Evolutionary conservation across 2,888 invertebrate genomes (phyloP), one percentile per base, ranked within the genome.

Genomic region (Caenorhabditis japonica): DNA sequence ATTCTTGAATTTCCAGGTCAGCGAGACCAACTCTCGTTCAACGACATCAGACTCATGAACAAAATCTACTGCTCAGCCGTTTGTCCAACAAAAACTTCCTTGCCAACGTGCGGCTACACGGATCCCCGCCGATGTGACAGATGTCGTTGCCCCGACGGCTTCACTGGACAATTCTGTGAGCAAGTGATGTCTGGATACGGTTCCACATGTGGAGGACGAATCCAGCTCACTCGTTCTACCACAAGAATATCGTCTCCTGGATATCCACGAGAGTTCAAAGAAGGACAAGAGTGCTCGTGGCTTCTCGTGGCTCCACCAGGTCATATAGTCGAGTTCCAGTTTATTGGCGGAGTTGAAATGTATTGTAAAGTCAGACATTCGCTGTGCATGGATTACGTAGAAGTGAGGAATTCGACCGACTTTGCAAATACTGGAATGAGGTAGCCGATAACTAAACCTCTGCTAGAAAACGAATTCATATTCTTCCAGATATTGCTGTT

Each of bases 381-480:
- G 2, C 77, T 87, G 23, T 87, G 87, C 71, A 88, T 87, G 88
- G 87, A 87, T 73, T 87, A 87, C 66, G 86, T 87, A 5, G 87
- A 87, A 66, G 84, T 87, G 34, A 55, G 87, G 4, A 87, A 87
- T 52, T 81, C 86, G 19, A 87, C 88, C 12, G 87, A 87, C 64
- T 87, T 87, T 43, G 87, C 87, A 15, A 87, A 87, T 47, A 87
- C 87, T n/a, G 87, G 87, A 66, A 87, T 87, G 87, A 80, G 87
- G 87, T 87, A 19, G n/a, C n/a, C n/a, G 21, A 17, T 30, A 12
- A 34, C 10, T 30, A n/a, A n/a, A n/a, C n/a, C n/a, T n/a, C n/a
- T n/a, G n/a, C n/a, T n/a, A n/a, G n/a, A n/a, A n/a, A n/a, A n/a
- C n/a, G n/a, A n/a, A n/a, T n/a, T n/a, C n/a, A n/a, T n/a, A n/a